phyloP scores from a whole-genome alignment of 2,113 vertebrate species.

The Mormyrus lacerda region DNA sequence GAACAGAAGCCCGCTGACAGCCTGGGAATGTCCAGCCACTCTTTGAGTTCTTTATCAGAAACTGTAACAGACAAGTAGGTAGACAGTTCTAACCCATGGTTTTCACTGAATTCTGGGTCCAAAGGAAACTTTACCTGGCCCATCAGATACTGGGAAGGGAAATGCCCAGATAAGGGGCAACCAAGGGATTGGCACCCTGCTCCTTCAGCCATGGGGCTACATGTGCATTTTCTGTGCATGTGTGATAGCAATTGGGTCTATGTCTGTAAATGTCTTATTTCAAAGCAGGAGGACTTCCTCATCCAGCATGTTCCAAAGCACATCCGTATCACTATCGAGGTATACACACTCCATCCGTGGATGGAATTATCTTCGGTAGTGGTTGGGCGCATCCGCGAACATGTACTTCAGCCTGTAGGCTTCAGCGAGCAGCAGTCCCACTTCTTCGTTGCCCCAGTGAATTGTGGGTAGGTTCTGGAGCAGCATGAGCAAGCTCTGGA shows the following conservation, averaged over 20 bases:
- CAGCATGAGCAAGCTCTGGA: slow-evolving; percentile 91
- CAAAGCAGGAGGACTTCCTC: not conserved
- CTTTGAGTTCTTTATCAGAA: not conserved
- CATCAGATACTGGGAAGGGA: not conserved
- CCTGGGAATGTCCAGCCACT: not conserved
- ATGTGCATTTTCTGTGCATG: not conserved
- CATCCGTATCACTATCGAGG: not conserved
- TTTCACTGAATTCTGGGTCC: not conserved
- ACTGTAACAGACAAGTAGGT: slow-evolving; percentile 15
- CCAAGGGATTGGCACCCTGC: not conserved
- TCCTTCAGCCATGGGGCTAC: not conserved
- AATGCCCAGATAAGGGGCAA: not conserved
- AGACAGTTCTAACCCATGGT: not conserved
- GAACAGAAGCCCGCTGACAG: not conserved
- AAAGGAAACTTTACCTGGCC: not conserved
- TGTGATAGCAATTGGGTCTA: not conserved
- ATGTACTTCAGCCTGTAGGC: slow-evolving; percentile 98
- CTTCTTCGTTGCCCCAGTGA: slow-evolving; percentile 98
- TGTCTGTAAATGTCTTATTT: not conserved
- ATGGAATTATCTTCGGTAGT: slow-evolving; percentile 84
- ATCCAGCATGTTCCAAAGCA: not conserved
- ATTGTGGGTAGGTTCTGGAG: slow-evolving; percentile 97
- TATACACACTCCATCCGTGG: slow-evolving; percentile 5
- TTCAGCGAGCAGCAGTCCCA: slow-evolving; percentile 90
- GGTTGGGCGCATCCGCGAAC: slow-evolving; percentile 95